These are phyloP conservation scores for Pristionchus maxplancki DNA, from an alignment of 2,888 invertebrate species.

Conservation along the genomic window DNA sequence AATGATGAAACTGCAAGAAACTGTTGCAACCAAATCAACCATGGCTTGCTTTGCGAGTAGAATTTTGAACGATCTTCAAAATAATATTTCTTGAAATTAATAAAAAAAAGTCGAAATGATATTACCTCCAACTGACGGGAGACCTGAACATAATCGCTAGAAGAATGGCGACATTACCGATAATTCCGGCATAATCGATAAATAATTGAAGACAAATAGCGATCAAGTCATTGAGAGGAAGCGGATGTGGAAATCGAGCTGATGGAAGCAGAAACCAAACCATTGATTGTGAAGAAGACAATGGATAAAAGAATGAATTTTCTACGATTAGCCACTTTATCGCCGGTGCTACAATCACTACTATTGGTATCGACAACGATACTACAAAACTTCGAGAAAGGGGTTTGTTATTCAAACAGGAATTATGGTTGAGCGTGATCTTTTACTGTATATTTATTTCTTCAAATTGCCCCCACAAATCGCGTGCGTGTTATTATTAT, in stretches of 20 bases:
- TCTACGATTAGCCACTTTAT: too few species aligned
- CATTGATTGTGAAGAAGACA: not conserved
- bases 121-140: not conserved
- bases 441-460: not conserved
- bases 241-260: not conserved
- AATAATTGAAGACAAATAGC: not conserved
- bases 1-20: not conserved
- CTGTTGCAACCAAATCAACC: not conserved
- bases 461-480: too few species aligned
- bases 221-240: not conserved
- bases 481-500: too few species aligned
- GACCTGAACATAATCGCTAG: not conserved
- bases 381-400: too few species aligned
- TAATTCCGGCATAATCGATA: not conserved
- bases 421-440: not conserved
- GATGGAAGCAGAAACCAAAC: not conserved
- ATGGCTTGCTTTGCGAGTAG: not conserved
- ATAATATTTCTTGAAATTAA: not conserved
- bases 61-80: not conserved
- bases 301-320: too few species aligned
- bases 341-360: too few species aligned
- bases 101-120: too few species aligned
- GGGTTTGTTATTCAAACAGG: too few species aligned
- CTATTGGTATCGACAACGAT: too few species aligned
- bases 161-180: not conserved